Evolutionary conservation across 2,797 vertebrate genomes (phyloP).

Genomic region (Cynodonichthys magdalenae): DNA sequence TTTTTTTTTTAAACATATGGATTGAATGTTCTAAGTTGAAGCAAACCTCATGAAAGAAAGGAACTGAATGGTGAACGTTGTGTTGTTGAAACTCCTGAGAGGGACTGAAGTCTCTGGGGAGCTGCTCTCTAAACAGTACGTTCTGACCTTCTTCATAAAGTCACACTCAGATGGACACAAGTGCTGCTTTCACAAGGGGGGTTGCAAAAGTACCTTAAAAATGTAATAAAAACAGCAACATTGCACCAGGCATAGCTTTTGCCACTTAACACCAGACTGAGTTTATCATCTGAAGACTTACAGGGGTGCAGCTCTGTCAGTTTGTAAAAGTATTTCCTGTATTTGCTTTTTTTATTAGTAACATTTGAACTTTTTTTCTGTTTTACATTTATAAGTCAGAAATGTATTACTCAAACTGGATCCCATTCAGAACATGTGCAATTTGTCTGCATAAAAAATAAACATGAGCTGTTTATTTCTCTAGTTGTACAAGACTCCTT

Average conservation of each 20-base stretch:
- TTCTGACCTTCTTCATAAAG: background rate
- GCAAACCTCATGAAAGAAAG: background rate
- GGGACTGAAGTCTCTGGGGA: background rate
- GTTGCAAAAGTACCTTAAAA: background rate
- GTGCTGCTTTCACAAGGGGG: slow-evolving; percentile 4
- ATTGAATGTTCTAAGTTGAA: background rate
- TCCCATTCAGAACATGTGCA: too few species aligned
- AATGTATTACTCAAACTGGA: too few species aligned
- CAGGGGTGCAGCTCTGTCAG: too few species aligned
- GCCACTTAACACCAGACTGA: background rate
- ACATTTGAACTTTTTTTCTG: too few species aligned
- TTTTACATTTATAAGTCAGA: too few species aligned
- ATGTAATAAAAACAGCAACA: background rate
- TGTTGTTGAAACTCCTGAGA: background rate
- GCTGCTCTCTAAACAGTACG: background rate
- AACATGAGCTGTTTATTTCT: too few species aligned
- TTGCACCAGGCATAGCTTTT: background rate
- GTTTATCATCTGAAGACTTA: background rate
- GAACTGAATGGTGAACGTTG: background rate
- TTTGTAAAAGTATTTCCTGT: background rate
- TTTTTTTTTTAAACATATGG: background rate
- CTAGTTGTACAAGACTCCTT: too few species aligned
- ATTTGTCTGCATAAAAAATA: too few species aligned
- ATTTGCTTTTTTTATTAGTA: too few species aligned
- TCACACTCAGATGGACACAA: background rate